Conservation (phyloP, 2,888 invertebrate species). For the Chrysodeixis includens region DNA sequence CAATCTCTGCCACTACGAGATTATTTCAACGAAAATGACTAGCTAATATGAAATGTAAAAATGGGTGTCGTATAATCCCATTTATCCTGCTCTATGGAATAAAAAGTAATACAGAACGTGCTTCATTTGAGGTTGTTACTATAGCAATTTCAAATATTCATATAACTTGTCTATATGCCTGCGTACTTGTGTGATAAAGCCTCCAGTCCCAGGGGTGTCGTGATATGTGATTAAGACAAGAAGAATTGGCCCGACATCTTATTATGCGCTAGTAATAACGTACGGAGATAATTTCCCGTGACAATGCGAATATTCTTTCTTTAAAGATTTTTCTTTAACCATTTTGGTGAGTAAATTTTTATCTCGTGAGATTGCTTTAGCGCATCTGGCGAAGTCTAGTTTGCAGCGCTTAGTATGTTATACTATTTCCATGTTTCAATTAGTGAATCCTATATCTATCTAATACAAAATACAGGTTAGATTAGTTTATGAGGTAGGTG, state of each 20-base stretch:
- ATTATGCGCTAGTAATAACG: neutral
- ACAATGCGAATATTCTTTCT: neutral
- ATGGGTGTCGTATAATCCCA: conserved; percentile 18
- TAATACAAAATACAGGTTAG: too few species aligned
- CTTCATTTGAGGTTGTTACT: conserved; percentile 45
- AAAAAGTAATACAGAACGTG: conserved; percentile 57
- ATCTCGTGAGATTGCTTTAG: too few species aligned
- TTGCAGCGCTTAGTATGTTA: too few species aligned
- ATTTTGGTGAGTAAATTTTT: too few species aligned
- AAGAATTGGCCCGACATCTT: neutral
- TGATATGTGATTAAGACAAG: conserved; percentile 1
- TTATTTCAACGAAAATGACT: neutral
- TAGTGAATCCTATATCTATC: too few species aligned
- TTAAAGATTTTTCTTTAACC: neutral
- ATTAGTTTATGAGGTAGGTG: too few species aligned
- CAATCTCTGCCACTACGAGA: conserved; percentile 1
- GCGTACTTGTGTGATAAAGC: neutral
- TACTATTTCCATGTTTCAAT: too few species aligned
- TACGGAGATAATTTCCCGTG: neutral
- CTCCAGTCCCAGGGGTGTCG: neutral
- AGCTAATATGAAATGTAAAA: conserved; percentile 5
- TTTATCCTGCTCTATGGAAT: conserved; percentile 41
- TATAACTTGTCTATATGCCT: conserved; percentile 21
- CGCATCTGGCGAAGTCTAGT: too few species aligned
- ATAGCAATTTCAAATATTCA: conserved; percentile 39